A percentile compares a stretch with the other conserved stretches of the same genome.
phyloP scores from a whole-genome alignment of 2,113 vertebrate species.

The Paracyprichromis sp. region DNA sequence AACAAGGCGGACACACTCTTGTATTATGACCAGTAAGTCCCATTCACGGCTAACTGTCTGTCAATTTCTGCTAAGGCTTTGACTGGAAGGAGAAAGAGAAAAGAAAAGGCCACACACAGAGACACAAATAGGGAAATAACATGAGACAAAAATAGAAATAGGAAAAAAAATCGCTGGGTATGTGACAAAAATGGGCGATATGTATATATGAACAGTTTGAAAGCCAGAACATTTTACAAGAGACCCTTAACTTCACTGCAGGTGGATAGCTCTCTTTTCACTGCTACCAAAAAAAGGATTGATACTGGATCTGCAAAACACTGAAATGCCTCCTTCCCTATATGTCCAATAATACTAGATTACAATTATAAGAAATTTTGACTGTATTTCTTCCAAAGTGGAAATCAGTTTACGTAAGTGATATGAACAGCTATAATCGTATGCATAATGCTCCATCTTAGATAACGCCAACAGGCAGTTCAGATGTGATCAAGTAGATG shows the following conservation, averaged over 20 bases:
- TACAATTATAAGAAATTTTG: neutral
- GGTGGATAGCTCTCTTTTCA: neutral
- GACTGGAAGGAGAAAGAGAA: neutral
- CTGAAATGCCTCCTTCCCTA: rapidly evolving
- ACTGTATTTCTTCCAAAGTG: neutral
- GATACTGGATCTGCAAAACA: neutral
- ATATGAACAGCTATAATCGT: neutral
- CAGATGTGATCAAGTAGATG: neutral
- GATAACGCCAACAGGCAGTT: neutral
- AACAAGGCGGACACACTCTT: conserved; percentile 8
- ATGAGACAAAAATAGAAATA: neutral
- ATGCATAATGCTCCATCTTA: neutral
- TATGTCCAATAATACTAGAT: neutral
- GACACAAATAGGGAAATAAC: neutral
- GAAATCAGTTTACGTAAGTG: neutral
- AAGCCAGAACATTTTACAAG: neutral
- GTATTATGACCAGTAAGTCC: conserved; percentile 24
- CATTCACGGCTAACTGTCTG: conserved; percentile 15
- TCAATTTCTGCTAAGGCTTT: conserved; percentile 11
- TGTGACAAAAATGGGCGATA: neutral
- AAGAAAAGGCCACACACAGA: neutral
- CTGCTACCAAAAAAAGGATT: neutral
- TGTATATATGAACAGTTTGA: neutral
- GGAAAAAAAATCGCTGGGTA: neutral
- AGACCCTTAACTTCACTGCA: neutral